Percentiles rank a stretch among this genome's conserved stretches.
phyloP scores from a whole-genome alignment of 2,797 vertebrate species.

The Jordanella pulchra region DNA sequence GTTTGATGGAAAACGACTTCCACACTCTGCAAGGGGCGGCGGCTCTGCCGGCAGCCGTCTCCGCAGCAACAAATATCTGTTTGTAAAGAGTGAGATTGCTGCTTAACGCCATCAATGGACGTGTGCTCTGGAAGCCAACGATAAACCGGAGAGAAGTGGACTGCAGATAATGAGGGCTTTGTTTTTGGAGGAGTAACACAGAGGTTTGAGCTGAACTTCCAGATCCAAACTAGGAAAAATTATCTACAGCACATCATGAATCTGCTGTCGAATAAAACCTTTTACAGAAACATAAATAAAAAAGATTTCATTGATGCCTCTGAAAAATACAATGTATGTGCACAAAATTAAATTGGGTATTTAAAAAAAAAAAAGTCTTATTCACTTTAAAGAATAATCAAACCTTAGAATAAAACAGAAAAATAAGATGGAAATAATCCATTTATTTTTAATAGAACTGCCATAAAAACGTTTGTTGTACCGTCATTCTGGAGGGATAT shows the following conservation, averaged over 20 bases:
- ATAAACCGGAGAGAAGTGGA: slow-evolving; percentile 65
- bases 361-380: too few relatives aligned
- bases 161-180: slow-evolving; percentile 63
- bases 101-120: slow-evolving; percentile 63
- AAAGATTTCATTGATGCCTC: neutral
- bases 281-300: slow-evolving; percentile 1
- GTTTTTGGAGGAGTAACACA: slow-evolving; percentile 60
- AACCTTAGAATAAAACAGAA: too few relatives aligned
- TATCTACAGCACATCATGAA: neutral
- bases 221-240: slow-evolving; percentile 14
- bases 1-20: slow-evolving; percentile 63
- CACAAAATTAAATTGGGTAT: neutral
- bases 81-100: slow-evolving; percentile 65
- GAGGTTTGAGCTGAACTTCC: slow-evolving; percentile 43
- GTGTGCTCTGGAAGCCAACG: slow-evolving; percentile 71
- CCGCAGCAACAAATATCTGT: slow-evolving; percentile 70
- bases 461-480: slow-evolving; percentile 56
- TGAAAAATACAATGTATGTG: neutral
- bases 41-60: slow-evolving; percentile 51
- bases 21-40: slow-evolving; percentile 42
- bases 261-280: slow-evolving; percentile 2
- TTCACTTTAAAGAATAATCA: neutral
- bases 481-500: slow-evolving; percentile 99
- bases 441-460: neutral
- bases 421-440: neutral